phyloP scores from a whole-genome alignment of 2,113 vertebrate genomes.

The Rattus norvegicus region DNA sequence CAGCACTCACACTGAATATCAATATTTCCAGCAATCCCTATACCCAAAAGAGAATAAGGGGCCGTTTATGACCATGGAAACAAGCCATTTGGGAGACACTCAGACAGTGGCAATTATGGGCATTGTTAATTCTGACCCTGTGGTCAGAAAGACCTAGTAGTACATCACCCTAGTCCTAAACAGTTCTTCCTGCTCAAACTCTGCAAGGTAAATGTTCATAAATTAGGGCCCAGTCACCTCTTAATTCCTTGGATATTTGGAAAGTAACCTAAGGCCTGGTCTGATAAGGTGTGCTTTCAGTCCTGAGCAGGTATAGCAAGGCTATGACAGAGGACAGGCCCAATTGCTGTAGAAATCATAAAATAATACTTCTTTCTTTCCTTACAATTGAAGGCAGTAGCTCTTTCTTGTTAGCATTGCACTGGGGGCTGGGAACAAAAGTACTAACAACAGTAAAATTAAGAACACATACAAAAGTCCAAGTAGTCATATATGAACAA shows the following conservation, averaged over 20 bases:
- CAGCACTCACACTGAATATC: slow-evolving; percentile 23
- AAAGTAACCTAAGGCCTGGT: not conserved
- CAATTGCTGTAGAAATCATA: not conserved
- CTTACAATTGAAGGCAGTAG: slow-evolving; percentile 9
- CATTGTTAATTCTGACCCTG: slow-evolving; percentile 72
- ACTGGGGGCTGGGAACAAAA: not conserved
- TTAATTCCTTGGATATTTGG: slow-evolving; percentile 4
- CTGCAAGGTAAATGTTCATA: not conserved
- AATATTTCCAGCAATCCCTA: slow-evolving; percentile 54
- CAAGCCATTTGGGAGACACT: slow-evolving; percentile 50
- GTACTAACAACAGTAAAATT: not conserved
- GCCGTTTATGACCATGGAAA: slow-evolving; percentile 33
- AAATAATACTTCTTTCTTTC: slow-evolving; percentile 45
- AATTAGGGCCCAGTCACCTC: not conserved
- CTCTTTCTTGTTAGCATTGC: not conserved
- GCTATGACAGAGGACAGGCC: slow-evolving; percentile 2
- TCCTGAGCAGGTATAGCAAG: not conserved
- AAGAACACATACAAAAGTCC: not conserved
- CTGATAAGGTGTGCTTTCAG: not conserved
- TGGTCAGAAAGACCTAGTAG: slow-evolving; percentile 62
- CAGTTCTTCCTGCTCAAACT: slow-evolving; percentile 23
- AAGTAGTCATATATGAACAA: not conserved
- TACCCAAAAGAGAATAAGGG: slow-evolving; percentile 40
- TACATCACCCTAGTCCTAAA: not conserved
- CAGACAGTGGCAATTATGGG: slow-evolving; percentile 17